A percentile compares a stretch with the other conserved stretches of the same genome.
phyloP scores from a whole-genome alignment of 2,797 vertebrate genomes.

The Myotis daubentonii region DNA sequence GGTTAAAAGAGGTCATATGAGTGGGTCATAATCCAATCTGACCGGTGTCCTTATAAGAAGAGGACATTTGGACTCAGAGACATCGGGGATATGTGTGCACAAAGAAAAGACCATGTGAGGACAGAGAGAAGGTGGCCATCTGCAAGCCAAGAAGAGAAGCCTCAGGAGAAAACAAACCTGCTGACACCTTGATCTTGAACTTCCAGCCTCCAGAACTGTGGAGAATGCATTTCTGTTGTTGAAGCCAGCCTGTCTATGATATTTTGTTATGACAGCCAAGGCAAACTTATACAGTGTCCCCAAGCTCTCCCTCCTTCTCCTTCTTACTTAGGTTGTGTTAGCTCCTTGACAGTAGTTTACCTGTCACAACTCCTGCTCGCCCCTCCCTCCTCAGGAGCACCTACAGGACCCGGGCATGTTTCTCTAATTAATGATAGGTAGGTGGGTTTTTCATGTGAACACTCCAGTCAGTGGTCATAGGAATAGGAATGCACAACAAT shows the following conservation, averaged over 20 bases:
- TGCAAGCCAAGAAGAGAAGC: background rate
- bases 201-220: background rate
- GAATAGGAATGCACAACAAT: background rate
- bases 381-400: rapidly evolving
- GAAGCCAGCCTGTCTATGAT: background rate
- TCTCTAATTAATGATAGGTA: background rate
- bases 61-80: background rate
- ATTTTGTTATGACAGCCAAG: background rate
- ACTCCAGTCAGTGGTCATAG: background rate
- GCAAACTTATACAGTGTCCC: background rate
- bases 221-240: background rate
- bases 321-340: background rate
- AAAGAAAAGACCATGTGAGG: background rate
- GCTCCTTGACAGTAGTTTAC: background rate
- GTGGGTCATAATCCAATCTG: background rate
- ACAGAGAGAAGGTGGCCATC: background rate
- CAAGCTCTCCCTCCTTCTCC: background rate
- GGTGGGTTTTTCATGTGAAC: background rate
- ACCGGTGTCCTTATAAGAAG: background rate
- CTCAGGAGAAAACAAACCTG: background rate
- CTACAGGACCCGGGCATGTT: background rate
- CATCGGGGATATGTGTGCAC: rapidly evolving
- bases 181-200: background rate
- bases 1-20: background rate
- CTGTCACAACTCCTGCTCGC: background rate